Conservation (phyloP, 2,797 vertebrate species). For the Serranus cabrilla region DNA sequence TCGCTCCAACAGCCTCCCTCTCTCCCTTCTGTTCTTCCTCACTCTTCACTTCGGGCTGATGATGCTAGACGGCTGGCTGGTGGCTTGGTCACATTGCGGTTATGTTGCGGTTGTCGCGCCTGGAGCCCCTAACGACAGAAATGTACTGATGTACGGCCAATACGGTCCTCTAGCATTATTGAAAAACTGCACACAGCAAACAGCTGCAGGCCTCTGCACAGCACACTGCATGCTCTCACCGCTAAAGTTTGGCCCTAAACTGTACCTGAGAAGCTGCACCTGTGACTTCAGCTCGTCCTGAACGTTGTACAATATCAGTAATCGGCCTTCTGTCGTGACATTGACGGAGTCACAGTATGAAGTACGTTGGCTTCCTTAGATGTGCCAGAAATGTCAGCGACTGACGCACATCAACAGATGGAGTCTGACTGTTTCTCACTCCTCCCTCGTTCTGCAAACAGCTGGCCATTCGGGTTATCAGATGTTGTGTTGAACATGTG, state of each 20-base stretch:
- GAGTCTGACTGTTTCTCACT: slow-evolving; percentile 54
- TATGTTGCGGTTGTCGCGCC: slow-evolving; percentile 45
- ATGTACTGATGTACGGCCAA: slow-evolving; percentile 45
- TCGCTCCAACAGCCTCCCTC: slow-evolving; percentile 16
- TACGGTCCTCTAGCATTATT: slow-evolving; percentile 38
- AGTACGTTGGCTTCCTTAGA: slow-evolving; percentile 56
- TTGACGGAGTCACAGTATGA: slow-evolving; percentile 42
- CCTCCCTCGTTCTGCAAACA: slow-evolving; percentile 52
- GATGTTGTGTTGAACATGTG: slow-evolving; percentile 39
- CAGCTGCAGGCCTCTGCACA: slow-evolving; percentile 13
- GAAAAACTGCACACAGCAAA: slow-evolving; percentile 25
- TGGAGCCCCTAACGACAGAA: slow-evolving; percentile 43
- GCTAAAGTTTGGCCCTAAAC: background rate
- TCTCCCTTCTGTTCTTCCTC: slow-evolving; percentile 44
- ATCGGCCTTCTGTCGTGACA: slow-evolving; percentile 58
- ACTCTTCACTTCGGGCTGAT: slow-evolving; percentile 44
- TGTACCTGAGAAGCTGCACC: background rate
- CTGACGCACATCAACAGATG: slow-evolving; percentile 81
- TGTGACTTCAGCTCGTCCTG: slow-evolving; percentile 3
- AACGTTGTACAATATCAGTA: background rate
- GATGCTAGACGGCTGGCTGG: slow-evolving; percentile 33
- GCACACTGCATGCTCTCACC: background rate
- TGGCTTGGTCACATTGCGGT: slow-evolving; percentile 58
- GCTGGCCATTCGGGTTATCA: slow-evolving; percentile 55
- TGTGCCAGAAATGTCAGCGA: slow-evolving; percentile 66